These are phyloP conservation scores for Prosapia bicincta DNA, from an alignment of 2,888 invertebrate genomes.

Conservation along the genomic window DNA sequence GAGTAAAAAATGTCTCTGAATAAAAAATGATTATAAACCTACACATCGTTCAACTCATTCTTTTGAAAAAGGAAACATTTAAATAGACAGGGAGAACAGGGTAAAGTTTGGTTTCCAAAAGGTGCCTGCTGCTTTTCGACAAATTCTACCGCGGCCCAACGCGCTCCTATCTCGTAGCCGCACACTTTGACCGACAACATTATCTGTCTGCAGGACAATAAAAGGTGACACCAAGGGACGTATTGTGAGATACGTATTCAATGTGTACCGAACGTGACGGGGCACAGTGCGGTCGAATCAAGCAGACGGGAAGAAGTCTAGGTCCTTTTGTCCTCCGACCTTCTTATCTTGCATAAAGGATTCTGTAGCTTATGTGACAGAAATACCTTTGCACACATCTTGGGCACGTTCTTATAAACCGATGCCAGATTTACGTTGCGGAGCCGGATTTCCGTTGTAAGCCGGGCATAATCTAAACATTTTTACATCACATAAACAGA, in stretches of 20 bases:
- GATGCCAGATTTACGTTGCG: not conserved
- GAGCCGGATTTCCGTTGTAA: not conserved
- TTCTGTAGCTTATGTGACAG: not conserved
- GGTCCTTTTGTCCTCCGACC: not conserved
- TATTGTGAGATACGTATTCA: not conserved
- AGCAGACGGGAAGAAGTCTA: not conserved
- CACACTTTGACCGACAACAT: not conserved
- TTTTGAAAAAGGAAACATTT: too few relatives aligned
- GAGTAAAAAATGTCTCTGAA: too few relatives aligned
- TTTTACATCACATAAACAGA: too few relatives aligned
- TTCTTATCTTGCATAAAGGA: not conserved
- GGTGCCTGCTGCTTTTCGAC: too few relatives aligned
- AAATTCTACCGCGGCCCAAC: too few relatives aligned
- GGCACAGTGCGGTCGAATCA: not conserved
- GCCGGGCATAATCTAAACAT: too few relatives aligned
- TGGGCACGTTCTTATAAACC: not conserved
- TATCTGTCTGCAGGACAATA: not conserved
- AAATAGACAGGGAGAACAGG: too few relatives aligned
- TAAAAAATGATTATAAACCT: too few relatives aligned
- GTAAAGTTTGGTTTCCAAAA: too few relatives aligned
- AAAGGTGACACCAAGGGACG: not conserved
- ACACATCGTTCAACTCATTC: too few relatives aligned
- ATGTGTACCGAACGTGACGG: not conserved
- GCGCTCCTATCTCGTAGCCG: too few relatives aligned
- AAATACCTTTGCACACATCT: not conserved